Percentiles rank a stretch among this genome's conserved stretches.
Evolutionary conservation across 2,888 invertebrate species (phyloP).

Genomic region (Campoplex capitator): DNA sequence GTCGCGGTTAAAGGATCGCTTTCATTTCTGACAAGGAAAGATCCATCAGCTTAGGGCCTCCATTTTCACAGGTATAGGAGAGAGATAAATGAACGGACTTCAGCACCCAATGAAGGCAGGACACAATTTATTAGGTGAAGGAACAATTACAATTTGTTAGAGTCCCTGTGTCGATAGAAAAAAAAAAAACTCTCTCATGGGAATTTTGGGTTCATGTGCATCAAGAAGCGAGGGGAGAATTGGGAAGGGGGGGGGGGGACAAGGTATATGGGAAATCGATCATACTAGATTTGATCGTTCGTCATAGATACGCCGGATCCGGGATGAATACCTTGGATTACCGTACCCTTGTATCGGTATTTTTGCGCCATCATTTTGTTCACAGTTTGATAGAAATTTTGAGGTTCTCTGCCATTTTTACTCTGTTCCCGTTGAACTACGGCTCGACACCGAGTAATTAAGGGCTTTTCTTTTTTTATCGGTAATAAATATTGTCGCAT

Average conservation of each 20-base stretch:
- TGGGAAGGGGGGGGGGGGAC: neutral
- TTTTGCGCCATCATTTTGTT: slow-evolving; percentile 31
- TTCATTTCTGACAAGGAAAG: slow-evolving; percentile 29
- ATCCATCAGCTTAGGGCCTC: slow-evolving; percentile 31
- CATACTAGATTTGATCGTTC: slow-evolving; percentile 78
- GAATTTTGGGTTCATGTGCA: slow-evolving; percentile 20
- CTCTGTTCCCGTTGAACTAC: neutral
- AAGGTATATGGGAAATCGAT: slow-evolving; percentile 74
- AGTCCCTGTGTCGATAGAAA: slow-evolving; percentile 47
- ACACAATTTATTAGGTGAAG: slow-evolving; percentile 77
- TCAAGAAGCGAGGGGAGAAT: slow-evolving; percentile 61
- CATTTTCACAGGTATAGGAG: slow-evolving; percentile 6
- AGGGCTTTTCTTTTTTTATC: no score
- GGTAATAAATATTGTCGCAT: neutral
- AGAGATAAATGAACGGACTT: slow-evolving; percentile 18
- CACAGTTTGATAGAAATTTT: slow-evolving; percentile 65
- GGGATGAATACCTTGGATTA: slow-evolving; percentile 62
- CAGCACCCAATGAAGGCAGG: slow-evolving; percentile 45
- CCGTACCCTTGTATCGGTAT: neutral
- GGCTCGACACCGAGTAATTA: no score
- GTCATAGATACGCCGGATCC: slow-evolving; percentile 73
- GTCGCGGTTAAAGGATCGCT: slow-evolving; percentile 27
- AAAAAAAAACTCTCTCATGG: slow-evolving; percentile 50
- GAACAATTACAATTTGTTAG: slow-evolving; percentile 77
- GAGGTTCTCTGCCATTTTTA: slow-evolving; percentile 71